These are phyloP conservation scores for Sinella curviseta DNA, from an alignment of 1,140 invertebrate species.

Conservation along the genomic window DNA sequence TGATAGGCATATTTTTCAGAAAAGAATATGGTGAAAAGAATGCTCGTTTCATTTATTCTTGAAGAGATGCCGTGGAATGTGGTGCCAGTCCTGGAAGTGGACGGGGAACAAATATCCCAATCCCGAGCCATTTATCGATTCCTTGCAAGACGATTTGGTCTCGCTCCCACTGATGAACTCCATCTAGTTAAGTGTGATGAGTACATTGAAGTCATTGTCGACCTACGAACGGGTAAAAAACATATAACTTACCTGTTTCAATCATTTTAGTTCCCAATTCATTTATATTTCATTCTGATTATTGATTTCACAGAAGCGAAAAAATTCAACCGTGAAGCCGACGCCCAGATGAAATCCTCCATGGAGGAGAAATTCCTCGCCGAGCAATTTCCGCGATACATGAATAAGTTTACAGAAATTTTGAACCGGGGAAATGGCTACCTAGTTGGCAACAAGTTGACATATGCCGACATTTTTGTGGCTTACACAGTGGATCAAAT, in stretches of 20 bases:
- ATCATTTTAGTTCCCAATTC: background rate
- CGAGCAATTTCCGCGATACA: background rate
- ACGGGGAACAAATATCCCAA: conserved; percentile 66
- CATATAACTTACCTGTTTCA: background rate
- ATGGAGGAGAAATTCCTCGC: background rate
- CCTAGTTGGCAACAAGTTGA: conserved; percentile 5
- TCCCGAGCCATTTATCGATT: conserved; percentile 65
- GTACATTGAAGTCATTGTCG: conserved; percentile 62
- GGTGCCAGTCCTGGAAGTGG: conserved; percentile 67
- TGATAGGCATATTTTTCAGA: background rate
- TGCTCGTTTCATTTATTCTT: background rate
- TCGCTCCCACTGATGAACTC: conserved; percentile 64
- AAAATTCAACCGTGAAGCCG: background rate
- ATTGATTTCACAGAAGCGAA: conserved; percentile 8
- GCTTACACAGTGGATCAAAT: conserved; percentile 6
- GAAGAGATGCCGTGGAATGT: conserved; percentile 62
- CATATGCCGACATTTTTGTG: conserved; percentile 24
- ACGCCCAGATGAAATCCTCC: background rate
- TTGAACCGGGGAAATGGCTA: background rate
- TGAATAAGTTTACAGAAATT: conserved; percentile 9
- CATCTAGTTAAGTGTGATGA: conserved; percentile 65
- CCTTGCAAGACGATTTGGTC: conserved; percentile 63
- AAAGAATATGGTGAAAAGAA: background rate
- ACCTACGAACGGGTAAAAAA: conserved; percentile 50
- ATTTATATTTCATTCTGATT: background rate